Base-by-base conservation (phyloP, 1,140 invertebrate genomes). In the Drosophila pseudoobscura region DNA sequence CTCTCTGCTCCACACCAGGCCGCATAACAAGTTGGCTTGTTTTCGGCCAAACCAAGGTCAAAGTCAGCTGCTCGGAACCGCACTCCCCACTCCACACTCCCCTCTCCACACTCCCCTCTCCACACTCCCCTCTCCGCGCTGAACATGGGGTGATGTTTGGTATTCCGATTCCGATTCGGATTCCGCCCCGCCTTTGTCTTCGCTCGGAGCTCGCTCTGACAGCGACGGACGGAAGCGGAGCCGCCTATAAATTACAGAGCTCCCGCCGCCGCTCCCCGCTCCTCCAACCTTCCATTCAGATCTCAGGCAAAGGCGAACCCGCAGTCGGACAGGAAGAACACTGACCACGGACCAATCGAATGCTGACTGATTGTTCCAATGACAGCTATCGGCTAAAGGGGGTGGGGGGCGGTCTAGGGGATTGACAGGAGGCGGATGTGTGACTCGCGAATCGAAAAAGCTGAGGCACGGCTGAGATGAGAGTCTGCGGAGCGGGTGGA, bases 91-190 rank as follows among this genome's bases (percentile, higher is more conserved):
- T 17, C 35, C 35, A 3, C 9, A 39, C 35, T 39, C 24, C 24
- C 3, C 24, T n/a, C n/a, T n/a, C n/a, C n/a, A n/a, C n/a, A 24
- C 2, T 24, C 35, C 1, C 3, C 35, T 1, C 35, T 39, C 35
- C 11, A n/a, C n/a, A 24, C 2, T 24, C 35, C 1, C 3, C 35
- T 1, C 35, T 39, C 35, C 11, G 3, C 35, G 11, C 35, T 39
- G 35, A 39, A 69, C 66, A 70, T 70, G 66, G 69, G 66, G 69
- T 70, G 69, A 70, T 70, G 66, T 70, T 70, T 70, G 63, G 64
- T 70, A 70, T 70, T 70, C 66, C 50, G 69, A 70, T 70, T 70
- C 31, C 50, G 69, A 69, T 69, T 11, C 35, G 63, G 69, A 70
- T 69, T 13, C 35, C 35, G 35, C 11, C 35, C 35, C 66, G 66